These are phyloP conservation scores for Benthosema pterotum DNA, from an alignment of 2,797 vertebrate species.

Conservation along the genomic window DNA sequence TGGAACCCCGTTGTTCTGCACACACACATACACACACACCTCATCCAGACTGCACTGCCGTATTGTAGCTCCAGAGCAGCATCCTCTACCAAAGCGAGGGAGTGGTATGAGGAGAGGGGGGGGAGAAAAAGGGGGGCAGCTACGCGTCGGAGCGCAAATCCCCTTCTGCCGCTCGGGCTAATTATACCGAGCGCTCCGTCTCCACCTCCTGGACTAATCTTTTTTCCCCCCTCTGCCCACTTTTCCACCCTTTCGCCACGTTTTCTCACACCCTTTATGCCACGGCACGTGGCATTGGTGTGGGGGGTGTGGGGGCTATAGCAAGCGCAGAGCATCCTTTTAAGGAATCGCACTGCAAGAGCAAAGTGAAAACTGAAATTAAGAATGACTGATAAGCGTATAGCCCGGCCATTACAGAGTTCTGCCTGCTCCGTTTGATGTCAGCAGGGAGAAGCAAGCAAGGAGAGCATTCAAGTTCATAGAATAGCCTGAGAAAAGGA, in stretches of 20 bases:
- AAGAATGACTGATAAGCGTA: neutral
- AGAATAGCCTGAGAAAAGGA: neutral
- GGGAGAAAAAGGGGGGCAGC: constrained; percentile 62
- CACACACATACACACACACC: constrained; percentile 22
- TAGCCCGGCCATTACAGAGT: neutral
- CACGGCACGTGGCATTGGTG: no score
- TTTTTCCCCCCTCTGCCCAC: constrained; percentile 40
- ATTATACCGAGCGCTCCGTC: constrained; percentile 67
- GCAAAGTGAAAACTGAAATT: neutral
- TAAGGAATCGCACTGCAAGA: neutral
- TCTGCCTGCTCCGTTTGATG: neutral
- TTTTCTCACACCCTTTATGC: neutral
- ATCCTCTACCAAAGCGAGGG: constrained; percentile 33
- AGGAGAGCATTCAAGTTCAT: constrained; percentile 20
- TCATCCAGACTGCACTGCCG: constrained; percentile 34
- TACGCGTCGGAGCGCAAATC: constrained; percentile 74
- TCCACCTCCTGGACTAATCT: constrained; percentile 63
- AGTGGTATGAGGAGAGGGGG: constrained; percentile 33
- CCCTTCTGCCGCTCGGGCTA: constrained; percentile 78
- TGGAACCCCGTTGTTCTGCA: constrained; percentile 41
- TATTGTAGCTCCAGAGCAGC: constrained; percentile 37
- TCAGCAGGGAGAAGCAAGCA: constrained; percentile 15
- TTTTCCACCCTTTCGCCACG: no score
- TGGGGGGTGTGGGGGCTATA: no score
- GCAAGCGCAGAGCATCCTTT: no score